Base-by-base conservation (phyloP, 2,888 invertebrate species). In the Chrysodeixis includens region DNA sequence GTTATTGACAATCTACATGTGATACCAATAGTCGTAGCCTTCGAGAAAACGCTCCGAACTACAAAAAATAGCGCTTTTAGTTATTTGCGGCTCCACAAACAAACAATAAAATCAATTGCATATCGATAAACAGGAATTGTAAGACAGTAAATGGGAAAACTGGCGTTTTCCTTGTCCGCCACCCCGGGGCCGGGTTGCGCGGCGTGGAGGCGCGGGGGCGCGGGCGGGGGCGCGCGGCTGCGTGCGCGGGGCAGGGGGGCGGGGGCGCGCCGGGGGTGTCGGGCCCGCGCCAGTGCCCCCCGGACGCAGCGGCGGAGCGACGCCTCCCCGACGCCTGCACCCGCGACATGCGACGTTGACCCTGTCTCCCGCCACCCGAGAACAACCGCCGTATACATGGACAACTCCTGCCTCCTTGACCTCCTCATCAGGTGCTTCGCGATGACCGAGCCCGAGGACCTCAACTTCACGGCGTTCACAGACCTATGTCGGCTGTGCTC, bases 401-500 rank as follows among this genome's bases (percentile, higher is more conserved):
- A 95, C 95, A 95, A 95, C 95, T 95, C 95, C 89, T 95, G 95
- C 94, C 95, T 95, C 90, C 93, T 95, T 90, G 95, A 95, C 93
- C 94, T 95, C 91, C 95, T 95, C 91, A 95, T 95, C 93, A 93
- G 95, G 95, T 95, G 95, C 93, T 95, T 95, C 93, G 95, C 94
- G 85, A 95, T 95, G 95, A 96, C 95, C 90, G 96, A 96, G 96
- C 96, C 96, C 91, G 96, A 96, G 95, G 96, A 96, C 91, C 96
- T 97, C 85, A 97, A 96, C 93, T 96, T 96, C 91, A 95, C 95
- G 84, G 96, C 96, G 87, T 97, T 97, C 91, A 95, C 96, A 76
- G 97, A 97, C 93, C 95, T 97, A 81, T 97, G 97, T 89, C 95
- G 97, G 87, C 95, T 97, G 78, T 97, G 97, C 89, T 96, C 97